Evolutionary conservation across 2,113 vertebrate species (phyloP).

Genomic region (Phasianus colchicus): DNA sequence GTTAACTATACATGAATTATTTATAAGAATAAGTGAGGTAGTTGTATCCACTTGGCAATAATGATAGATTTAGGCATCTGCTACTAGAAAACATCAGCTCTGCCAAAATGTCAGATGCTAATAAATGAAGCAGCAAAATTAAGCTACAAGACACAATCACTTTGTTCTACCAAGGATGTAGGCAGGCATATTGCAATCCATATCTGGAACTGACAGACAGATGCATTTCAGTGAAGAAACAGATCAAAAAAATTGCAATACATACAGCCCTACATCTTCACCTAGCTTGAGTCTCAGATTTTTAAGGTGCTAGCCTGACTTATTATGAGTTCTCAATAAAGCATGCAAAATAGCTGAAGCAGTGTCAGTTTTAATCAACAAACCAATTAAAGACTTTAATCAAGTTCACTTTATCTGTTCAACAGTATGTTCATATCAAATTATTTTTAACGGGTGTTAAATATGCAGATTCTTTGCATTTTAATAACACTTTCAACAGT

Average conservation of each 20-base stretch:
- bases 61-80: conserved; percentile 6
- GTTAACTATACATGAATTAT: not conserved
- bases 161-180: conserved; percentile 7
- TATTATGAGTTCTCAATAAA: not conserved
- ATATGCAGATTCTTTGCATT: not conserved
- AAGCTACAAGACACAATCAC: not conserved
- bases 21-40: not conserved
- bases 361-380: conserved; percentile 28
- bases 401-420: conserved; percentile 9
- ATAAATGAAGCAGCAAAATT: conserved; percentile 34
- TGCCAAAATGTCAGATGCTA: conserved; percentile 37
- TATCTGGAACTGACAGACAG: not conserved
- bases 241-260: not conserved
- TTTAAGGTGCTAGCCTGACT: not conserved
- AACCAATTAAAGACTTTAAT: conserved; percentile 6
- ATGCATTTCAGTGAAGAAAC: not conserved
- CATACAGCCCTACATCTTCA: not conserved
- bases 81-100: conserved; percentile 49
- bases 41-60: conserved; percentile 13
- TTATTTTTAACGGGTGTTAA: conserved; percentile 1
- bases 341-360: conserved; percentile 1
- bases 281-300: not conserved
- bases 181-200: not conserved
- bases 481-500: not conserved
- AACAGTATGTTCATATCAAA: conserved; percentile 12